A percentile compares a stretch with the other conserved stretches of the same genome.
These are phyloP conservation scores for Centropristis striata DNA, from an alignment of 2,113 vertebrate species.

Conservation along the genomic window DNA sequence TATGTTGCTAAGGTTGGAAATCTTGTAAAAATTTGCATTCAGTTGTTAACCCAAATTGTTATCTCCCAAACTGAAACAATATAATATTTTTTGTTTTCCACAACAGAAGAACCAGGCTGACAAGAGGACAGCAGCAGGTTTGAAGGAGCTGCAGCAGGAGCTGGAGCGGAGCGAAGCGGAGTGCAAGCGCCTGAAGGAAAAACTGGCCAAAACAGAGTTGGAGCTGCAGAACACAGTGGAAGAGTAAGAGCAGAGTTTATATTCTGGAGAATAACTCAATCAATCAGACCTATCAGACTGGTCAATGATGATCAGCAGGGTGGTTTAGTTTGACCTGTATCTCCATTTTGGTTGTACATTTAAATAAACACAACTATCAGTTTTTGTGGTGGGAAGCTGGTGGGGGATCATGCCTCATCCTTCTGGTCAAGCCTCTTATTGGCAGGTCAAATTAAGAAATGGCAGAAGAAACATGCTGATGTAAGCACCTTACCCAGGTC, in stretches of 20 bases:
- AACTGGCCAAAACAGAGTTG: slow-evolving; percentile 88
- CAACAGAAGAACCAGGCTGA: slow-evolving; percentile 87
- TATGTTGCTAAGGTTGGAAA: no score
- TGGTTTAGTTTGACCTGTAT: background rate
- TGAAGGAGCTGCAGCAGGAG: slow-evolving; percentile 86
- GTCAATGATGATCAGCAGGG: background rate
- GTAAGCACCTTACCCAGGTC: background rate
- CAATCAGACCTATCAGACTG: no score
- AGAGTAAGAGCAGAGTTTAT: slow-evolving; percentile 89
- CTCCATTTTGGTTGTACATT: background rate
- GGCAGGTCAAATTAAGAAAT: background rate
- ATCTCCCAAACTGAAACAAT: no score
- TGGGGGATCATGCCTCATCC: background rate
- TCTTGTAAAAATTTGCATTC: no score
- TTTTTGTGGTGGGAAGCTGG: slow-evolving; percentile 3
- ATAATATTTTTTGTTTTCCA: no score
- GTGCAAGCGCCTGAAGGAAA: slow-evolving; percentile 84
- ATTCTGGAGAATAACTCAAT: no score
- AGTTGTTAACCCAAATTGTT: no score
- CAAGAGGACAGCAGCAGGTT: slow-evolving; percentile 77
- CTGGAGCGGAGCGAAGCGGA: slow-evolving; percentile 85
- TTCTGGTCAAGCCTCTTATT: background rate
- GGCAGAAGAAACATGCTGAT: background rate
- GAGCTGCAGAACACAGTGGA: slow-evolving; percentile 92
- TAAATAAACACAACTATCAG: background rate